Evolutionary conservation across 2,888 invertebrate genomes (phyloP).

Genomic region (Suillia variegata): DNA sequence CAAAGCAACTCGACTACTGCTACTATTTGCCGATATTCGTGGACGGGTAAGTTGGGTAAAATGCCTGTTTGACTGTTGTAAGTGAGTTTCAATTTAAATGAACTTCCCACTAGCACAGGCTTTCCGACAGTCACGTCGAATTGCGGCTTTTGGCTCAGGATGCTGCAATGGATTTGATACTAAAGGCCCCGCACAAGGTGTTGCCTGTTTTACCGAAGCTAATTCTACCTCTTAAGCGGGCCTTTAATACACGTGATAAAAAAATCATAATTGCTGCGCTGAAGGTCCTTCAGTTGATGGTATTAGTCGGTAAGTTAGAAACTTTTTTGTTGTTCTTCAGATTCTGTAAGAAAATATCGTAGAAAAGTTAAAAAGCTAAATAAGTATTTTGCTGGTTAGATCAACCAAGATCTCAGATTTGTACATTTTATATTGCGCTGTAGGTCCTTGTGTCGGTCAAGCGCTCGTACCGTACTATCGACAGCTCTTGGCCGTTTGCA

Average conservation of each 20-base stretch:
- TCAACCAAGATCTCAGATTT: background rate
- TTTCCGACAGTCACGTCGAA: conserved; percentile 81
- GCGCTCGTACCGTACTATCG: conserved; percentile 95
- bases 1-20: conserved; percentile 76
- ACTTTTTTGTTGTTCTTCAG: too few species aligned
- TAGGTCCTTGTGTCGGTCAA: conserved; percentile 73
- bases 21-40: conserved; percentile 94
- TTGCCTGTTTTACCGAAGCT: conserved; percentile 89
- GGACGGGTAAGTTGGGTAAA: conserved; percentile 68
- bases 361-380: conserved; percentile 26
- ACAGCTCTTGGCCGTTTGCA: conserved; percentile 87
- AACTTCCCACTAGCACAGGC: conserved; percentile 34
- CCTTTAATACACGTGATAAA: conserved; percentile 82
- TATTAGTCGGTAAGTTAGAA: conserved; percentile 72
- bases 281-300: conserved; percentile 83
- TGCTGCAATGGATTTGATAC: conserved; percentile 84
- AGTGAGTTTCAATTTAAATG: background rate
- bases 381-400: too few species aligned
- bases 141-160: conserved; percentile 83
- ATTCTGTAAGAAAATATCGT: conserved; percentile 16
- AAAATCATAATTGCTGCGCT: conserved; percentile 81
- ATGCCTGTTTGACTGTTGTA: background rate
- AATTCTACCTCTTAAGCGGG: conserved; percentile 90
- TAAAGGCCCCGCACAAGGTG: conserved; percentile 57
- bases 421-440: background rate